Evolutionary conservation across 2,888 invertebrate genomes (phyloP), one percentile per base, ranked within the genome.

Genomic region (Oscheius sp.): DNA sequence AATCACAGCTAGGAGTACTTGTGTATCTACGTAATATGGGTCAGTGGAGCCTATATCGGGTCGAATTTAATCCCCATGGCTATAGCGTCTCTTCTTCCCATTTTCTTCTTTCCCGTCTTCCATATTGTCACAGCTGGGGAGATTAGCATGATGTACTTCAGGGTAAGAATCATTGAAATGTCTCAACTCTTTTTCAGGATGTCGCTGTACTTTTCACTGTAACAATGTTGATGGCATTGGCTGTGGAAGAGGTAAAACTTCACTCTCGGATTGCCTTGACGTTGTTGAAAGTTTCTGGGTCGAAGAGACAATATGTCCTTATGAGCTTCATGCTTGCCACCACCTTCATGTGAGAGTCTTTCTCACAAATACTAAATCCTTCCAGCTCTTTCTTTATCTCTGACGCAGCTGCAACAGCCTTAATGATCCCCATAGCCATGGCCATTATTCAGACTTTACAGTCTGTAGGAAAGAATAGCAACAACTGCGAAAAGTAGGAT

Each of bases 391-490:
- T 81, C 42, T 81, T 81, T 37, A 76, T 81, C 29, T 81, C 84
- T 47, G 88, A 89, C 78, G 84, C 88, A 2, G 88, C 89, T 1
- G 81, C 85, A 33, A 81, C 94, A 0, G 95, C 95, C 1, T 94
- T 95, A 94, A 95, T 95, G 95, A 93, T 95, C 76, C 95, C 95
- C 0, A 95, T 95, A 78, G 93, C 95, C 21, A 93, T 94, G 78
- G 95, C 95, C 33, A 94, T 95, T 2, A 90, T 95, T 42, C 76
- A 70, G 66, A 78, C 76, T 29, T 29, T 63, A 21, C 47, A 63
- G 48, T 63, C 63, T 3, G 50, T 50, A 9, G 53, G n/a, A 13
- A 53, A 29, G 48, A 4, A 48, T 48, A 29, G 48, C 21, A 29
- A 2, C 5, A 13, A 35, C 42, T 11, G n/a, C 11, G 32, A 13